A percentile compares a stretch with the other conserved stretches of the same genome.
These are phyloP conservation scores for Selenia dentaria DNA, from an alignment of 2,888 invertebrate species.

Conservation along the genomic window DNA sequence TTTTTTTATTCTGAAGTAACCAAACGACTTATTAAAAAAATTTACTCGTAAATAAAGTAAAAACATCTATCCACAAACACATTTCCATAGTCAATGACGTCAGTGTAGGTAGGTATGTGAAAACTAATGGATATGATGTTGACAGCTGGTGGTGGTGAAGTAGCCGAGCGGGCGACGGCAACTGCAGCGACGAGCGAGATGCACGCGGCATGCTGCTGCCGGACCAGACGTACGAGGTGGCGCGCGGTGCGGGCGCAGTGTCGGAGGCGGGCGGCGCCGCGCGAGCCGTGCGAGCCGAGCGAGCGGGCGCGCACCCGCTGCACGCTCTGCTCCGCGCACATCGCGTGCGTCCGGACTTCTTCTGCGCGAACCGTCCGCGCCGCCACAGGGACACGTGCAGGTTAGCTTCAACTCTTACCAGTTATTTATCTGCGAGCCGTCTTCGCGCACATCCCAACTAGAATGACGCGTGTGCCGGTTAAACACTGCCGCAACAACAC, in stretches of 20 bases:
- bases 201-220: constrained; percentile 88
- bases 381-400: constrained; percentile 5
- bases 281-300: neutral
- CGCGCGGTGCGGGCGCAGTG: constrained; percentile 43
- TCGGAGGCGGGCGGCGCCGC: constrained; percentile 4
- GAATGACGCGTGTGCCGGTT: too few species aligned
- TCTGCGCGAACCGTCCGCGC: constrained; percentile 85
- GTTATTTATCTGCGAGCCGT: too few species aligned
- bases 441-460: too few species aligned
- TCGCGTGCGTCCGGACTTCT: constrained; percentile 90
- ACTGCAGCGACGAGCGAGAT: constrained; percentile 7
- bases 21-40: too few species aligned
- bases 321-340: constrained; percentile 69
- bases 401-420: too few species aligned
- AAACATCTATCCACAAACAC: too few species aligned
- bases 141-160: constrained; percentile 2
- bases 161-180: constrained; percentile 10
- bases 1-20: too few species aligned
- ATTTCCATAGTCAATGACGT: too few species aligned
- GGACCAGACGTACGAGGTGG: constrained; percentile 90
- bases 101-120: too few species aligned
- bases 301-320: constrained; percentile 47
- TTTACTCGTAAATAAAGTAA: too few species aligned
- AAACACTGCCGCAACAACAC: too few species aligned
- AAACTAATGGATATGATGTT: too few species aligned